phyloP scores from a whole-genome alignment of 2,113 vertebrate species.

The Anguilla japonica region DNA sequence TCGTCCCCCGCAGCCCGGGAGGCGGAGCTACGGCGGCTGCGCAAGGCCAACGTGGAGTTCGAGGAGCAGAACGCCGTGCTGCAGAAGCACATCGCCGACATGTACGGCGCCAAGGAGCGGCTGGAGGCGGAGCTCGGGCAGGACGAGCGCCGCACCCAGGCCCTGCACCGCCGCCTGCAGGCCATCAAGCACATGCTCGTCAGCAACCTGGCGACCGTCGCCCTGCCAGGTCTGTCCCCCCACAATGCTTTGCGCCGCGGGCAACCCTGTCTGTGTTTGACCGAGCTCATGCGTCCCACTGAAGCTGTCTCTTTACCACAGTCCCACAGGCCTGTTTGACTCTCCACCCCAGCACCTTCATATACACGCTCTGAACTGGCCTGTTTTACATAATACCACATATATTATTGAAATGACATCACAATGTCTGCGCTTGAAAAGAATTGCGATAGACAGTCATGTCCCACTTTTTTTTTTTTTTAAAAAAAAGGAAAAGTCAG shows the following conservation, averaged over 20 bases:
- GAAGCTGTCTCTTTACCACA: background rate
- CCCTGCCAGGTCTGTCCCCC: conserved; percentile 80
- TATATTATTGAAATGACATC: too few species aligned
- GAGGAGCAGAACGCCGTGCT: conserved; percentile 95
- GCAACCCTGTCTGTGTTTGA: rapidly evolving
- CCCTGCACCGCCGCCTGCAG: conserved; percentile 87
- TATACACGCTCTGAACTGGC: too few species aligned
- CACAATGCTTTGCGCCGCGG: background rate
- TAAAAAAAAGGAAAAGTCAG: too few species aligned
- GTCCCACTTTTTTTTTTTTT: too few species aligned
- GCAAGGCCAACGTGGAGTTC: conserved; percentile 93
- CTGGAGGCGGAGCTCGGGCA: conserved; percentile 90
- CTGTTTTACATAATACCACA: too few species aligned
- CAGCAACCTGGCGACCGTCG: conserved; percentile 83
- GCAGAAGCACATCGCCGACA: conserved; percentile 92
- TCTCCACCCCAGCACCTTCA: too few species aligned
- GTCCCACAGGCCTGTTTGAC: background rate
- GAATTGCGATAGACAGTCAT: too few species aligned
- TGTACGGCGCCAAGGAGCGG: conserved; percentile 93
- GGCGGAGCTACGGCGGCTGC: conserved; percentile 88
- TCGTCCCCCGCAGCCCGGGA: conserved; percentile 76
- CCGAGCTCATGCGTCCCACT: too few species aligned
- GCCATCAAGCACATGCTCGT: conserved; percentile 87
- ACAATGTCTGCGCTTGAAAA: too few species aligned
- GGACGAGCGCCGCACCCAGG: conserved; percentile 88